phyloP scores from a whole-genome alignment of 2,797 vertebrate species.

The Phaenicophaeus curvirostris region DNA sequence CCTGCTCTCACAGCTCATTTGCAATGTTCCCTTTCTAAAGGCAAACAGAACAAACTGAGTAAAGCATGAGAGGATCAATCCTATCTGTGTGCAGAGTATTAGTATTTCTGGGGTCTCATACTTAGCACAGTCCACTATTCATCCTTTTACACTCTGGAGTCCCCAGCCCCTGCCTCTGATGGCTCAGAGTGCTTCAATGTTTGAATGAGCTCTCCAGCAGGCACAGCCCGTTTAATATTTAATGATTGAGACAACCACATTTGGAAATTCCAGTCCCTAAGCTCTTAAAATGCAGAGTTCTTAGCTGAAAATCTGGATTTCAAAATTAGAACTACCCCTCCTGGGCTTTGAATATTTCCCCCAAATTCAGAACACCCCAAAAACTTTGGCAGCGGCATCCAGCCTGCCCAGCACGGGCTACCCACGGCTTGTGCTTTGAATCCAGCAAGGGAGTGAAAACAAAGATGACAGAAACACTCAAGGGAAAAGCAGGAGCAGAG shows the following conservation, averaged over 20 bases:
- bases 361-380: neutral
- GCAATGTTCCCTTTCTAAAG: neutral
- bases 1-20: neutral
- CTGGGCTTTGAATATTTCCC: neutral
- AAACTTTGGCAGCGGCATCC: neutral
- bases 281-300: neutral
- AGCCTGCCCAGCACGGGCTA: accelerated
- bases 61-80: neutral
- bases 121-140: neutral
- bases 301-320: neutral
- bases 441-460: neutral
- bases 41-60: neutral
- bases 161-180: neutral
- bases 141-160: neutral
- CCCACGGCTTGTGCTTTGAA: neutral
- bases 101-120: neutral
- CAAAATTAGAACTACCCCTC: neutral
- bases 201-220: neutral
- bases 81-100: neutral
- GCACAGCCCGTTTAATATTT: slow-evolving; percentile 24
- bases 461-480: neutral
- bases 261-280: slow-evolving; percentile 12
- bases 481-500: neutral
- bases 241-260: neutral
- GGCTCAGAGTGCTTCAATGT: neutral